Percentiles rank a stretch among this genome's conserved stretches.
Conservation (phyloP, 2,888 invertebrate species). For the Orthosia incerta region DNA sequence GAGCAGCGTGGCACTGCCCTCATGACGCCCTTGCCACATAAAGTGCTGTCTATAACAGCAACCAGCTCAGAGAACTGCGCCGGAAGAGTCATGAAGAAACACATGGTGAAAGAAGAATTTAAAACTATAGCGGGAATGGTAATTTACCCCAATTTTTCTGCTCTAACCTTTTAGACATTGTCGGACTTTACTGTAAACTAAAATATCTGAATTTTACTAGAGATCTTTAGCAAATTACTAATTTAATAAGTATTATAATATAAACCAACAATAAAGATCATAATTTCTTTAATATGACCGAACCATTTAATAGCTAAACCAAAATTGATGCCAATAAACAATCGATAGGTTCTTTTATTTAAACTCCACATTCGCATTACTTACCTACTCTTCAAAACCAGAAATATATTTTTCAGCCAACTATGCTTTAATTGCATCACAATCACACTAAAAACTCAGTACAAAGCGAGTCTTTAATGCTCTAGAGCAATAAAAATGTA, state of each 20-base stretch:
- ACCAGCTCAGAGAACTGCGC: slow-evolving; percentile 78
- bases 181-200: background rate
- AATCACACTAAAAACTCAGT: too few species aligned
- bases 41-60: slow-evolving; percentile 70
- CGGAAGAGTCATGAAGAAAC: slow-evolving; percentile 80
- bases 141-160: background rate
- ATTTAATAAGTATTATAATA: background rate
- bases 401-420: too few species aligned
- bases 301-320: too few species aligned
- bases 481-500: too few species aligned
- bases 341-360: too few species aligned
- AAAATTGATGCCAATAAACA: too few species aligned
- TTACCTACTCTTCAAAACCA: too few species aligned
- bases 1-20: slow-evolving; percentile 83
- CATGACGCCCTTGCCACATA: slow-evolving; percentile 82
- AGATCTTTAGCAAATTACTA: too few species aligned
- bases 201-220: background rate
- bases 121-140: slow-evolving; percentile 83
- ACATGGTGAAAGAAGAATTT: slow-evolving; percentile 70
- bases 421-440: too few species aligned
- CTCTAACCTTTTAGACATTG: too few species aligned
- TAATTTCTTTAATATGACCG: background rate
- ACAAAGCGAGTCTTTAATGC: too few species aligned
- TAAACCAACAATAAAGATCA: background rate
- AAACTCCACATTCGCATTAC: too few species aligned